Evolutionary conservation across 2,797 vertebrate species (phyloP), one percentile per base, ranked within the genome.

Genomic region (Aplochiton taeniatus): DNA sequence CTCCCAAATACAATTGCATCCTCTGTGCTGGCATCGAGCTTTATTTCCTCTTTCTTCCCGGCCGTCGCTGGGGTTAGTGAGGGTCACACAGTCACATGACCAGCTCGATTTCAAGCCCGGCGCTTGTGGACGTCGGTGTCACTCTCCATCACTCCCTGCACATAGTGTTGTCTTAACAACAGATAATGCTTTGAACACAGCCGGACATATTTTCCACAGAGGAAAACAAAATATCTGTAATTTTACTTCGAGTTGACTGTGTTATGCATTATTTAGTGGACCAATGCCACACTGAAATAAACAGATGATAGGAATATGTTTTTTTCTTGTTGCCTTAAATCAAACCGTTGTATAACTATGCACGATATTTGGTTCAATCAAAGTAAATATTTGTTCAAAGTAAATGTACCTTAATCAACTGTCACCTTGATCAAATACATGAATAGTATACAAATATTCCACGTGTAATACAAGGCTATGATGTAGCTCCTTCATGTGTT

Each of bases 61-160:
- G 11, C 63, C 49, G 66, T 66, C 61, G 68, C 56, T 8, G 60
- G 77, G 87, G 85, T 88, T 78, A 79, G 20, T 50, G 63, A 14
- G 9, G 66, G 53, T 50, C 69, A 68, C 68, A 9, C 17, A 71
- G 83, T 87, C 85, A 90, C 79, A 79, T 89, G 87, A 87, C 83
- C 75, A 68, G 80, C 75, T 80, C 76, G 75, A 88, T 83, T 88
- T 88, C 82, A 89, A 84, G 83, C 77, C 69, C 81, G 73, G 61
- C 41, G 83, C 80, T 77, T 75, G 70, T 66, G 71, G 85, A 77
- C 79, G 73, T 60, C 73, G 68, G 72, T 82, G 84, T 85, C 76
- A 70, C 69, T 63, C 80, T 62, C 74, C 68, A 80, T 83, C 77
- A 63, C 71, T 81, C 31, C 31, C 31, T 31, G 31, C 31, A 31